phyloP scores from a whole-genome alignment of 2,888 invertebrate species.

The Antheraea yamamai region DNA sequence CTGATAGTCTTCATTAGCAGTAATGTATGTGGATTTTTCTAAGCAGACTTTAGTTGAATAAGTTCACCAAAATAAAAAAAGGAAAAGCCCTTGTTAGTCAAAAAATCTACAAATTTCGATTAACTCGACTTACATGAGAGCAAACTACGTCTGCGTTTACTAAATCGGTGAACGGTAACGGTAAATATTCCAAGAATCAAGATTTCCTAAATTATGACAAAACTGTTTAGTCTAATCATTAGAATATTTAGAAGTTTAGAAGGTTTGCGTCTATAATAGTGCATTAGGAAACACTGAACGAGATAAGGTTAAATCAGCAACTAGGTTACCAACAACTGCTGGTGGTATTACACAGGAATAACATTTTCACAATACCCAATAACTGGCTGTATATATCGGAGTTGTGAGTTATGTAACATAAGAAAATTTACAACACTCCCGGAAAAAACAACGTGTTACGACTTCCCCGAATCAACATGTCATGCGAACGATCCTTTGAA shows the following conservation, averaged over 20 bases:
- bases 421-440: not conserved
- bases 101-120: not conserved
- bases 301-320: not conserved
- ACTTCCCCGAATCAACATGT: slow-evolving; percentile 48
- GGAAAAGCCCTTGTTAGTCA: not conserved
- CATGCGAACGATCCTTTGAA: slow-evolving; percentile 52
- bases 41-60: not conserved
- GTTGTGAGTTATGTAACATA: not conserved
- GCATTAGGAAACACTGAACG: not conserved
- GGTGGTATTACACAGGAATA: not conserved
- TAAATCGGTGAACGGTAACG: not conserved
- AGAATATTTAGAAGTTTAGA: not conserved
- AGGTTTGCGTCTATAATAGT: not conserved
- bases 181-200: not conserved
- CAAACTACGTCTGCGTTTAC: not conserved
- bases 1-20: too few relatives aligned
- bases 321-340: not conserved
- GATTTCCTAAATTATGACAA: not conserved
- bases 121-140: not conserved
- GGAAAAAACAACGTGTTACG: slow-evolving; percentile 38
- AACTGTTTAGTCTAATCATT: not conserved
- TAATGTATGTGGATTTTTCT: too few relatives aligned
- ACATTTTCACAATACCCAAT: not conserved
- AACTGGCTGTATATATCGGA: not conserved
- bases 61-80: not conserved